Percentiles rank a stretch among this genome's conserved stretches.
Conservation (phyloP, 2,797 vertebrate species). For the Acestrorhynchus altus region DNA sequence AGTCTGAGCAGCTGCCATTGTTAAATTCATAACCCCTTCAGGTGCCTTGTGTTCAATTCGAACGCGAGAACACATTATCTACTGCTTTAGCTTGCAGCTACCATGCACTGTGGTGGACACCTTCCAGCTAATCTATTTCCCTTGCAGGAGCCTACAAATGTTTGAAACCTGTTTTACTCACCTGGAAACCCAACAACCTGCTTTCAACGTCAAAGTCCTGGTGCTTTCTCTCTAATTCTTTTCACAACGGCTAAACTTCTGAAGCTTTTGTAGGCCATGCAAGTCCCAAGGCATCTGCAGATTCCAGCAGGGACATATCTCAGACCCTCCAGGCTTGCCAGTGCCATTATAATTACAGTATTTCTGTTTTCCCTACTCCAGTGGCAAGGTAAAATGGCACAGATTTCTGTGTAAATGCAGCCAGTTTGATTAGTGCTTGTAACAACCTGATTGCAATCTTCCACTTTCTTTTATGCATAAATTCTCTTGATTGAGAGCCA, state of each 20-base stretch:
- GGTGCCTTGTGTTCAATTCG: background rate
- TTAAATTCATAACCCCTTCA: background rate
- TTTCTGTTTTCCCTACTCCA: slow-evolving; percentile 25
- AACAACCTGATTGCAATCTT: slow-evolving; percentile 55
- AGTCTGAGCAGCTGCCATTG: background rate
- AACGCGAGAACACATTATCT: background rate
- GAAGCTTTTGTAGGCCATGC: slow-evolving; percentile 52
- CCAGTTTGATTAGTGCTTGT: slow-evolving; percentile 42
- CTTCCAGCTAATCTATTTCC: slow-evolving; percentile 6
- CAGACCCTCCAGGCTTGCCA: slow-evolving; percentile 16
- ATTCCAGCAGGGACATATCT: slow-evolving; percentile 33
- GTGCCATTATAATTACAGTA: slow-evolving; percentile 36
- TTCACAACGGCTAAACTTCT: slow-evolving; percentile 32
- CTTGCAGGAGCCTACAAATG: slow-evolving; percentile 19
- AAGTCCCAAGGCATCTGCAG: slow-evolving; percentile 40
- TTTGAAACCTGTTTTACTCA: slow-evolving; percentile 17
- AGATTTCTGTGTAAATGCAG: slow-evolving; percentile 31
- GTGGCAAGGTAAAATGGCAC: slow-evolving; percentile 15
- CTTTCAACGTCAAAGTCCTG: slow-evolving; percentile 47
- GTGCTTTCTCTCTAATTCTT: slow-evolving; percentile 4
- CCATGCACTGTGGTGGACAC: background rate
- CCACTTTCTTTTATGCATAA: slow-evolving; percentile 41
- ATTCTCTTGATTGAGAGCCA: slow-evolving; percentile 53
- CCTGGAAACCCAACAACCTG: slow-evolving; percentile 19
- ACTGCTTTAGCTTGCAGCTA: background rate